Evolutionary conservation across 1,140 invertebrate genomes (phyloP).

Genomic region (Alviniconcha marisindica): DNA sequence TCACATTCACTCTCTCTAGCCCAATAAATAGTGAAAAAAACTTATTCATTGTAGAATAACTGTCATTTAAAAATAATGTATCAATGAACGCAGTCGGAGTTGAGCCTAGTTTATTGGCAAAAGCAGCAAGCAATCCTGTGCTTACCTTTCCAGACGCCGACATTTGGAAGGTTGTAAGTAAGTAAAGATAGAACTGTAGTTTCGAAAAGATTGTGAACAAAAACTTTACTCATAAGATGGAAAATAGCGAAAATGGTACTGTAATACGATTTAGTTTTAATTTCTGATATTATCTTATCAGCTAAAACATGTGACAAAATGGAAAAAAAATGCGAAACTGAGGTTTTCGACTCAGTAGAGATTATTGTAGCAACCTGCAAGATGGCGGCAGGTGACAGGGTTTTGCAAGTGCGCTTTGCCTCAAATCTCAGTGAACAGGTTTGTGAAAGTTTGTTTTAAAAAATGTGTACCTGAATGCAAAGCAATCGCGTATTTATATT

Average conservation of each 20-base stretch:
- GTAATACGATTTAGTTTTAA: too few relatives aligned
- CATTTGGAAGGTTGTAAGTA: conserved; percentile 6
- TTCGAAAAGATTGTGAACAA: not conserved
- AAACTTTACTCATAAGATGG: too few relatives aligned
- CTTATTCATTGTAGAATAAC: not conserved
- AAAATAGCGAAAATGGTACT: too few relatives aligned
- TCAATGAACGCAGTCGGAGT: too few relatives aligned
- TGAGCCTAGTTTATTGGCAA: too few relatives aligned
- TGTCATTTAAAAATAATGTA: too few relatives aligned
- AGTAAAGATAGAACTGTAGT: not conserved
- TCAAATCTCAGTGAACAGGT: too few relatives aligned
- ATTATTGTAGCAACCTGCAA: conserved; percentile 66
- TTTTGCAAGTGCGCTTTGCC: conserved; percentile 18
- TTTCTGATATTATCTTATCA: too few relatives aligned
- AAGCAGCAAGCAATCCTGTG: not conserved
- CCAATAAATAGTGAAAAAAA: not conserved
- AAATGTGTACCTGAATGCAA: too few relatives aligned
- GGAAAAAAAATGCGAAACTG: not conserved
- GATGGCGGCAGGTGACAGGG: conserved; percentile 56
- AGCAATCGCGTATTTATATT: too few relatives aligned
- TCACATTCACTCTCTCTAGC: not conserved
- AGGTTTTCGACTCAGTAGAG: conserved; percentile 25
- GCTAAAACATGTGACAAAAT: too few relatives aligned
- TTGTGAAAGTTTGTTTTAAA: too few relatives aligned
- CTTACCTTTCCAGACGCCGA: not conserved